These are phyloP conservation scores for Hiodon alosoides DNA, from an alignment of 2,113 vertebrate genomes.

Conservation along the genomic window DNA sequence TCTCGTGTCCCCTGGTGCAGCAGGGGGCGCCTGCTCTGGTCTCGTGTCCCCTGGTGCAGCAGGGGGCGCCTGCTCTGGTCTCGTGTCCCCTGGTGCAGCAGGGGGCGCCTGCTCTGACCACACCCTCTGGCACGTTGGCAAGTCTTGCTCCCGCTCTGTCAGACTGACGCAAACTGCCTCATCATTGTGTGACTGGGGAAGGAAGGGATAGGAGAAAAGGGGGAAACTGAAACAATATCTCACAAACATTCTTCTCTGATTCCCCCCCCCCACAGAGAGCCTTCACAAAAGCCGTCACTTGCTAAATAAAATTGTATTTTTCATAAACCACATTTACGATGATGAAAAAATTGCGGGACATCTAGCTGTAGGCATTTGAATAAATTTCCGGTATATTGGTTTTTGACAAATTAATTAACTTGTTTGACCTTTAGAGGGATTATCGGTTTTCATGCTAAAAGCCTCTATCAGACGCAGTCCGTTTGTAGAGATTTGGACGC, in stretches of 20 bases:
- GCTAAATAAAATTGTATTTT: too few species aligned
- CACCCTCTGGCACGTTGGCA: conserved; percentile 82
- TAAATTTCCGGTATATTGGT: too few species aligned
- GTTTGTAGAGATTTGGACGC: not conserved
- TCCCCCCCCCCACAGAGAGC: conserved; percentile 27
- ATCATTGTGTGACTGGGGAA: conserved; percentile 64
- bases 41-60: conserved; percentile 53
- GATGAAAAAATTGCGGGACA: too few species aligned
- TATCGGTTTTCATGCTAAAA: too few species aligned
- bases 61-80: conserved; percentile 60
- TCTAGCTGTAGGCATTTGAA: too few species aligned
- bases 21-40: conserved; percentile 60
- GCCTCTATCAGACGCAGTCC: too few species aligned
- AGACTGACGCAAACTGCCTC: conserved; percentile 71
- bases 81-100: conserved; percentile 55
- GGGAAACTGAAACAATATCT: conserved; percentile 15
- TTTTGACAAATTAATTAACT: too few species aligned
- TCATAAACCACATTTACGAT: too few species aligned
- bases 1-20: conserved; percentile 53
- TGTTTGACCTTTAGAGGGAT: too few species aligned
- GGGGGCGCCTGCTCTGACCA: conserved; percentile 73
- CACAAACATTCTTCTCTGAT: conserved; percentile 22
- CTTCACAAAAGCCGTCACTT: not conserved
- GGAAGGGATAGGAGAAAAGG: conserved; percentile 26
- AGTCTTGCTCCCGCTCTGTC: conserved; percentile 71